A percentile compares a stretch with the other conserved stretches of the same genome.
phyloP scores from a whole-genome alignment of 2,797 vertebrate species.

The Acanthurus leucopareius region DNA sequence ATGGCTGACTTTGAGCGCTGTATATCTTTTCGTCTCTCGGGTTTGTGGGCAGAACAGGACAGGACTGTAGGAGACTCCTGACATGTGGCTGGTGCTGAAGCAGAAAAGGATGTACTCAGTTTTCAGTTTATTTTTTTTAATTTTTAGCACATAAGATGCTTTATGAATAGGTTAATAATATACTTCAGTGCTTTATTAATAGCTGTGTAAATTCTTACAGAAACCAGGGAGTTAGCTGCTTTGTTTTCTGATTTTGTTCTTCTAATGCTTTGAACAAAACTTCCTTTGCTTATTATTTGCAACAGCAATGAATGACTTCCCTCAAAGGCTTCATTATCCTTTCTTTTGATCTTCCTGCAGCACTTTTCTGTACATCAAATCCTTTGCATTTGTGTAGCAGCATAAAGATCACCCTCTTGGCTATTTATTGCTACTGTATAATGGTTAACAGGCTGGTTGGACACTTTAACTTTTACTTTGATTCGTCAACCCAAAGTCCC shows the following conservation, averaged over 20 bases:
- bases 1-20: constrained; percentile 11
- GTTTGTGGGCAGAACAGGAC: not conserved
- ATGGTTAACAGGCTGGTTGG: constrained; percentile 7
- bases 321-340: constrained; percentile 21
- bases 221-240: not conserved
- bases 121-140: not conserved
- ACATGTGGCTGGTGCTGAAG: constrained; percentile 5
- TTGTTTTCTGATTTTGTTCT: constrained; percentile 14
- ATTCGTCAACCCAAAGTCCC: constrained; percentile 8
- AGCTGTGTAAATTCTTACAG: constrained; percentile 5
- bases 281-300: constrained; percentile 6
- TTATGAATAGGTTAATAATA: constrained; percentile 43
- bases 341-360: constrained; percentile 25
- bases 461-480: constrained; percentile 29
- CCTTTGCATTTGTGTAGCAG: constrained; percentile 19
- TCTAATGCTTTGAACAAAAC: constrained; percentile 20
- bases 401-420: constrained; percentile 2
- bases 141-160: not conserved
- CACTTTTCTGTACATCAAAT: constrained; percentile 8
- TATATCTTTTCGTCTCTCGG: not conserved
- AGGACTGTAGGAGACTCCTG: constrained; percentile 11
- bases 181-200: constrained; percentile 35
- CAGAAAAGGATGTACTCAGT: not conserved
- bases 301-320: constrained; percentile 7
- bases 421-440: constrained; percentile 1